Percentiles rank a stretch among this genome's conserved stretches.
Conservation (phyloP, 2,113 vertebrate species). For the Neolamprologus sp. region DNA sequence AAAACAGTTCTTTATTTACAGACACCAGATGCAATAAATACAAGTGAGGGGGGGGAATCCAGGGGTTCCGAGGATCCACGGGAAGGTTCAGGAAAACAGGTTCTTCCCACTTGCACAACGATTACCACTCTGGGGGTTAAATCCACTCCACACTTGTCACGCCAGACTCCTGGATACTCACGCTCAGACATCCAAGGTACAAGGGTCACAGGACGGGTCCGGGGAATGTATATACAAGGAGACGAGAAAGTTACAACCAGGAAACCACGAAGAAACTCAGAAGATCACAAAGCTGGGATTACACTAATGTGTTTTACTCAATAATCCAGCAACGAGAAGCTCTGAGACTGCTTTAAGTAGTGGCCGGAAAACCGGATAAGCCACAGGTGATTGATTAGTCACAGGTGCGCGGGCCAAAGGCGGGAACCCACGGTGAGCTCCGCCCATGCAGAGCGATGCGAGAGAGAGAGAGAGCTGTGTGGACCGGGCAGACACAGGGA, state of each 20-base stretch:
- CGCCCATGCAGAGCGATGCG: fast-evolving
- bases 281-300: neutral
- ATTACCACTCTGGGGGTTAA: neutral
- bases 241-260: neutral
- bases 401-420: fast-evolving
- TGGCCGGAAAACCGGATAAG: neutral
- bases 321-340: neutral
- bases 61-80: neutral
- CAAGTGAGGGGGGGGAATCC: neutral
- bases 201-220: fast-evolving
- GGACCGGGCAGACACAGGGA: neutral
- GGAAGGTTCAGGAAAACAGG: neutral
- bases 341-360: neutral
- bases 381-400: neutral
- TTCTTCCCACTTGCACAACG: neutral
- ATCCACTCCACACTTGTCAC: fast-evolving
- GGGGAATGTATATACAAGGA: neutral
- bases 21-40: neutral
- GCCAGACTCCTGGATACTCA: neutral
- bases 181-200: neutral
- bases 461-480: neutral
- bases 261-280: neutral
- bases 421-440: fast-evolving
- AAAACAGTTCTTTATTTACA: neutral
- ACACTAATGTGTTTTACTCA: neutral